phyloP scores from a whole-genome alignment of 2,113 vertebrate genomes.

The Hippolais icterina region DNA sequence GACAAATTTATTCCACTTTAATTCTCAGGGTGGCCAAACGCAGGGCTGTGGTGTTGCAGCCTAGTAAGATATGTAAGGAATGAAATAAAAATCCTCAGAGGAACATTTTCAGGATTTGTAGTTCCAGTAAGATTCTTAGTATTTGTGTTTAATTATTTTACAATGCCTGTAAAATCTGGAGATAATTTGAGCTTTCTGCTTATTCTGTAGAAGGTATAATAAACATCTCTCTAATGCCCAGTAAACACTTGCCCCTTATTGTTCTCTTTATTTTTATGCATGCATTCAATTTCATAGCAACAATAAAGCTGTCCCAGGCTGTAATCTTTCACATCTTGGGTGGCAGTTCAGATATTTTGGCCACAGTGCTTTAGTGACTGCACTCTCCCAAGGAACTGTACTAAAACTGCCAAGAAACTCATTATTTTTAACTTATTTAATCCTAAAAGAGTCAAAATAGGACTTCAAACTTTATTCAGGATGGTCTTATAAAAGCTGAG shows the following conservation, averaged over 20 bases:
- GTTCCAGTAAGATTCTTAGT: constrained; percentile 41
- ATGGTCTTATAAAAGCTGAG: neutral
- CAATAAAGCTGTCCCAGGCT: constrained; percentile 53
- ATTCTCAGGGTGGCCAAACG: neutral
- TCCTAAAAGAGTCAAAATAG: neutral
- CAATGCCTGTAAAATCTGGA: constrained; percentile 64
- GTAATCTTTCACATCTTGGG: constrained; percentile 51
- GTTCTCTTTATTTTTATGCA: constrained; percentile 62
- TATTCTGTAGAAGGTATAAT: constrained; percentile 46
- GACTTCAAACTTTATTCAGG: neutral
- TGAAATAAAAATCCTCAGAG: constrained; percentile 28
- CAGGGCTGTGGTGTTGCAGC: neutral
- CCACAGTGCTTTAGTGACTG: neutral
- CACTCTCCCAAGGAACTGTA: neutral
- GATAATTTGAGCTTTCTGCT: constrained; percentile 64
- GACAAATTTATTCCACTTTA: neutral
- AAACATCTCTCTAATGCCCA: constrained; percentile 54
- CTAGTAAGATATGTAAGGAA: neutral
- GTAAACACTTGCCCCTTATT: constrained; percentile 53
- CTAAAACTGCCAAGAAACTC: neutral
- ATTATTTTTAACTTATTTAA: neutral
- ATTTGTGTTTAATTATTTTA: constrained; percentile 51
- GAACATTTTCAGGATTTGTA: constrained; percentile 37
- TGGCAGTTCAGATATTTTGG: constrained; percentile 37
- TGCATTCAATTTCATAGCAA: constrained; percentile 67